Conservation (phyloP, 2,888 invertebrate species). For the Diadegma fenestrale region DNA sequence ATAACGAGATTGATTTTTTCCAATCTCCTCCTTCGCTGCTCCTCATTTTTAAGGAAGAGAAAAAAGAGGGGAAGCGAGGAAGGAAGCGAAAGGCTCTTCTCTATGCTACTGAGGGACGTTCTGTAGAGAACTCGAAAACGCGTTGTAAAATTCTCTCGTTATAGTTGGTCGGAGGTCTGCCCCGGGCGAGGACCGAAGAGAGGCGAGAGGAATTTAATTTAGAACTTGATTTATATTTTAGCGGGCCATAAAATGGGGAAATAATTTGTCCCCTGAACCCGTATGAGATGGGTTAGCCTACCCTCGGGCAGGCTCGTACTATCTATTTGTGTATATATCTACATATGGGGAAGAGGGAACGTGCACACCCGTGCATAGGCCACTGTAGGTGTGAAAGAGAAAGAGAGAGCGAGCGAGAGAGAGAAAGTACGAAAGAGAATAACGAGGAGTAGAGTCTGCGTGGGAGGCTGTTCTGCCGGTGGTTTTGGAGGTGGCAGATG, state of each 20-base stretch:
- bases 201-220: conserved; percentile 83
- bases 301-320: conserved; percentile 59
- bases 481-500: conserved; percentile 44
- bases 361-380: neutral
- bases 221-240: conserved; percentile 85
- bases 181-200: conserved; percentile 57
- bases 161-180: conserved; percentile 76
- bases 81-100: neutral
- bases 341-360: conserved; percentile 3
- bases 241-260: conserved; percentile 84
- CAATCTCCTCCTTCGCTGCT: neutral
- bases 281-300: conserved; percentile 79
- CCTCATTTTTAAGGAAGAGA: neutral
- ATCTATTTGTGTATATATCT: conserved; percentile 15
- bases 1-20: conserved; percentile 2
- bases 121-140: conserved; percentile 62
- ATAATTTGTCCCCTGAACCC: conserved; percentile 84
- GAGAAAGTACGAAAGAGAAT: conserved; percentile 23
- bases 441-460: conserved; percentile 35
- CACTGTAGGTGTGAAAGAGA: neutral
- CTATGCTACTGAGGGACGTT: conserved; percentile 4
- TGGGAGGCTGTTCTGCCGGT: conserved; percentile 39
- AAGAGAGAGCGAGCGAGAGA: conserved; percentile 11
- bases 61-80: neutral
- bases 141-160: conserved; percentile 83